Percentiles rank a stretch among this genome's conserved stretches.
phyloP scores from a whole-genome alignment of 2,797 vertebrate species.

The Crypturellus tataupa region DNA sequence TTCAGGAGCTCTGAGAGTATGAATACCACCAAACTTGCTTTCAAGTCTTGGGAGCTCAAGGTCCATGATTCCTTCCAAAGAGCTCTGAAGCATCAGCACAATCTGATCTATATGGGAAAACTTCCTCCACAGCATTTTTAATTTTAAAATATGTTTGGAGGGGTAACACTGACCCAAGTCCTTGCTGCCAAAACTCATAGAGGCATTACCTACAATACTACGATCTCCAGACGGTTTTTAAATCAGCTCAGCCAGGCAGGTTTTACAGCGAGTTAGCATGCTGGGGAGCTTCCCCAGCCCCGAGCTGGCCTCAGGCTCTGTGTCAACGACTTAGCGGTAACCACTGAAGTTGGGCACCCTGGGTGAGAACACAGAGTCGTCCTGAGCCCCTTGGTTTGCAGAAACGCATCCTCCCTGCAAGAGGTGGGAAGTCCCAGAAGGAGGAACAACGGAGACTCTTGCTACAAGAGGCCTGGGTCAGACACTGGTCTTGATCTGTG shows the following conservation, averaged over 20 bases:
- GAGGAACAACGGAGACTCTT: constrained; percentile 27
- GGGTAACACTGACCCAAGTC: neutral
- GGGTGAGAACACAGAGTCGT: neutral
- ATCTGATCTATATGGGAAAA: neutral
- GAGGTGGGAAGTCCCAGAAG: neutral
- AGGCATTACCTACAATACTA: neutral
- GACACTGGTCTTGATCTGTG: constrained; percentile 29
- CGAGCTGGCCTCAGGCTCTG: neutral
- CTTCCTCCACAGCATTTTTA: neutral
- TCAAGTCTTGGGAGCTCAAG: neutral
- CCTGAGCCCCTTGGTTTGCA: constrained; percentile 35
- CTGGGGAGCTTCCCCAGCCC: neutral
- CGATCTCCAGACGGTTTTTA: neutral
- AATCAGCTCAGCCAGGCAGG: neutral
- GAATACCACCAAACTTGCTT: neutral
- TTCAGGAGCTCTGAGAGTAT: neutral
- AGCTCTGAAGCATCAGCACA: neutral
- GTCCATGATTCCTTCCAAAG: neutral
- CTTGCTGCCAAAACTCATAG: neutral
- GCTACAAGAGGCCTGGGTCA: constrained; percentile 14
- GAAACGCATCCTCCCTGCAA: constrained; percentile 17
- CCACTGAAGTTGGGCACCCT: neutral
- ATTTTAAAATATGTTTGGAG: constrained; percentile 14
- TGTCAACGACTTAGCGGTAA: neutral
- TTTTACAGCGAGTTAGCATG: neutral